Conservation (phyloP, 2,888 invertebrate species). For the Seladonia tumulorum region DNA sequence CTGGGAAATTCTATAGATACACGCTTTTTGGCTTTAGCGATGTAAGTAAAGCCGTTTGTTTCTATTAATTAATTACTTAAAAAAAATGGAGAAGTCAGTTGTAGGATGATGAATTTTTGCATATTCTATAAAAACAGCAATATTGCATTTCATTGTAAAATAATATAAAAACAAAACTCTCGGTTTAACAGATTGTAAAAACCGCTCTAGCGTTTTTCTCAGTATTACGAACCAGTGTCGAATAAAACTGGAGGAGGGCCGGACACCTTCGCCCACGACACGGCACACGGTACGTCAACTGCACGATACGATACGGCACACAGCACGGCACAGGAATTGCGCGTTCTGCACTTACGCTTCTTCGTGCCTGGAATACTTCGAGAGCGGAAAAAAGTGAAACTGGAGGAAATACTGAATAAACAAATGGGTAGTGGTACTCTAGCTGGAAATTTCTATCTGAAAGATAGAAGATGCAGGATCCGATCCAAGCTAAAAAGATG, state of each 20-base stretch:
- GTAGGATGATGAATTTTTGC: not conserved
- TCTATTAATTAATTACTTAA: not conserved
- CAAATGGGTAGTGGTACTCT: not conserved
- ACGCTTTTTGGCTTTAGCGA: slow-evolving; percentile 3
- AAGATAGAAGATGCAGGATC: too few relatives aligned
- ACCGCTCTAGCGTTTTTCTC: slow-evolving; percentile 12
- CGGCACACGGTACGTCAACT: too few relatives aligned
- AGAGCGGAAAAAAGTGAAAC: too few relatives aligned
- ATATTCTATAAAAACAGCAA: not conserved
- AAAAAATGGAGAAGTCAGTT: not conserved
- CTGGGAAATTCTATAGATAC: not conserved
- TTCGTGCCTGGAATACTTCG: too few relatives aligned
- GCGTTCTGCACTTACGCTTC: too few relatives aligned
- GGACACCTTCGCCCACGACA: too few relatives aligned
- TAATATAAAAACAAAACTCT: not conserved
- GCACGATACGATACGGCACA: too few relatives aligned
- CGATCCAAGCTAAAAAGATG: too few relatives aligned
- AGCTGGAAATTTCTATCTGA: not conserved
- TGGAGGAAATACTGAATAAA: not conserved
- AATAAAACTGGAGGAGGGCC: too few relatives aligned
- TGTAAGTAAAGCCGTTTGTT: not conserved
- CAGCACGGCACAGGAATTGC: too few relatives aligned
- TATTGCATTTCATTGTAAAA: not conserved
- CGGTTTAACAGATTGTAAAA: slow-evolving; percentile 8
- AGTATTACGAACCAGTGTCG: not conserved